These are phyloP conservation scores for Drosophila leonis DNA, from an alignment of 2,888 invertebrate species.

Conservation along the genomic window DNA sequence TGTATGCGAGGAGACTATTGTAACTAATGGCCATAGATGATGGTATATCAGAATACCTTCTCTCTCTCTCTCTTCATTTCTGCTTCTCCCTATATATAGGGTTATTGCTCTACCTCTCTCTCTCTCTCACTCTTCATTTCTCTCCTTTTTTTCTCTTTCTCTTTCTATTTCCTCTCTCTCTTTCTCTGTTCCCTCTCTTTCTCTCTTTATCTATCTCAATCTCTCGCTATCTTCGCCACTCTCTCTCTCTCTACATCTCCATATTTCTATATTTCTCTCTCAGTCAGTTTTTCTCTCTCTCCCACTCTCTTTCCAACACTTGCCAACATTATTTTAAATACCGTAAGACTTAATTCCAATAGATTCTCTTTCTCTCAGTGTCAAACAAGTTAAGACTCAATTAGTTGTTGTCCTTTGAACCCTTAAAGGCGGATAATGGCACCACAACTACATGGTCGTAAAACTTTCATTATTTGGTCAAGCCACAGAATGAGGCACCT, in stretches of 20 bases:
- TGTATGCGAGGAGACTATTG: background rate
- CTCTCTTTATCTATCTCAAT: background rate
- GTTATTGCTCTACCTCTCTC: background rate
- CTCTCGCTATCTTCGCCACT: too few species aligned
- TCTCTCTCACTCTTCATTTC: background rate
- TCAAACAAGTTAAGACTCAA: conserved; percentile 26
- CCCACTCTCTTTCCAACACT: background rate
- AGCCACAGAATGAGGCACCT: conserved; percentile 27
- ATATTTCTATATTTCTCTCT: too few species aligned
- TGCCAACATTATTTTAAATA: background rate
- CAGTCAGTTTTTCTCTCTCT: background rate
- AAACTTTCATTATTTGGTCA: conserved; percentile 69
- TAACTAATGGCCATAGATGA: background rate
- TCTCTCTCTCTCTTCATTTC: background rate
- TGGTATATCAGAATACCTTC: background rate
- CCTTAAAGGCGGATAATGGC: conserved; percentile 48
- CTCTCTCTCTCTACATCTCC: too few species aligned
- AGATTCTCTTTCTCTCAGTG: background rate
- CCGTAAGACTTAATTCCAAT: background rate
- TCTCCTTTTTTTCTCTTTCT: background rate
- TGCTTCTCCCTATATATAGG: too few species aligned
- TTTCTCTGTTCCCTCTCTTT: background rate
- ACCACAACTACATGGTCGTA: conserved; percentile 54
- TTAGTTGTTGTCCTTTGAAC: conserved; percentile 31
- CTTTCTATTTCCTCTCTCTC: background rate